Conservation (phyloP, 1,140 invertebrate genomes). For the Centruroides vittatus region DNA sequence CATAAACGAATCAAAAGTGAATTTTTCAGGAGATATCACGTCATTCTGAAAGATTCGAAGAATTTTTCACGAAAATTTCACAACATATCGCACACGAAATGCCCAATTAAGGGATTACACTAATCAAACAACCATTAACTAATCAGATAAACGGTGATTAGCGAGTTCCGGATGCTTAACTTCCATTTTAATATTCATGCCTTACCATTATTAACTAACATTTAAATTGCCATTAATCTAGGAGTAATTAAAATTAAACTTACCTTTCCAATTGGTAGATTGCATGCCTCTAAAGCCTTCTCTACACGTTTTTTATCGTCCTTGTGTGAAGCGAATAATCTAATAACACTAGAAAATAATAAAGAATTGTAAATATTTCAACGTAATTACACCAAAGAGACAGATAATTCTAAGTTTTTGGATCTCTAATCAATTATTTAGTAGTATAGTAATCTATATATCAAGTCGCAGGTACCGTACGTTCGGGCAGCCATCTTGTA, state of each 20-base stretch:
- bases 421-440: too few species aligned
- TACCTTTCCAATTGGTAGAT: conserved; percentile 70
- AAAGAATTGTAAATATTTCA: background rate
- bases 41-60: conserved; percentile 45
- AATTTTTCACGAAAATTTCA: conserved; percentile 10
- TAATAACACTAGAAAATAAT: conserved; percentile 56
- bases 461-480: too few species aligned
- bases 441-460: too few species aligned
- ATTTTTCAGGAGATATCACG: conserved; percentile 65
- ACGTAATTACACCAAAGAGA: background rate
- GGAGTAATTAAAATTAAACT: conserved; percentile 3
- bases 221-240: background rate
- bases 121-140: too few species aligned
- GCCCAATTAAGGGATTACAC: too few species aligned
- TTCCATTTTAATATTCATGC: too few species aligned
- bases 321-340: conserved; percentile 79
- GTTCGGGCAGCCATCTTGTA: too few species aligned
- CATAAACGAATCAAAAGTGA: conserved; percentile 87
- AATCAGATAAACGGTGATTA: too few species aligned
- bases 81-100: too few species aligned
- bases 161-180: too few species aligned
- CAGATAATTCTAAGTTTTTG: too few species aligned
- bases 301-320: conserved; percentile 86
- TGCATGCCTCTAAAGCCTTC: conserved; percentile 71
- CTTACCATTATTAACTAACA: too few species aligned